These are phyloP conservation scores for Agonum fuliginosum DNA, from an alignment of 2,888 invertebrate species.

Conservation along the genomic window DNA sequence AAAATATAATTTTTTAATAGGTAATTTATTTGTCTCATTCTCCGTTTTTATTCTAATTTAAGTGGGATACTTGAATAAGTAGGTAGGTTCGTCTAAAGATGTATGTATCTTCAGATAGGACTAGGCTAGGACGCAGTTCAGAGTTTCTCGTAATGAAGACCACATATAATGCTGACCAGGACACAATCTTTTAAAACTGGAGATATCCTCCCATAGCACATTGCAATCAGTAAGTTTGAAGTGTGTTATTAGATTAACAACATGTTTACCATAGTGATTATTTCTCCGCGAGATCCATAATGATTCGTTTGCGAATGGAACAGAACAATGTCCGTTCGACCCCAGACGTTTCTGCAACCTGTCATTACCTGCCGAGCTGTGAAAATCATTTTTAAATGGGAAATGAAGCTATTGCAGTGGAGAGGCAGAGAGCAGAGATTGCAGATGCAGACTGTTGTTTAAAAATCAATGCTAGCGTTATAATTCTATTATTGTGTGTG, in stretches of 20 bases:
- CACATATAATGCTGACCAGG: background rate
- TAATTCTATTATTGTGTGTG: constrained; percentile 38
- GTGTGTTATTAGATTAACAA: constrained; percentile 69
- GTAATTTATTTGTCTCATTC: no score
- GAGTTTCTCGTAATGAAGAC: constrained; percentile 22
- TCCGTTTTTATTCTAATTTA: no score
- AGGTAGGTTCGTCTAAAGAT: no score
- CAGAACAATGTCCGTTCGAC: constrained; percentile 56
- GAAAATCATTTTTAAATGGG: constrained; percentile 52
- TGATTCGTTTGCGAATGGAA: constrained; percentile 64
- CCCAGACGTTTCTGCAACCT: constrained; percentile 43
- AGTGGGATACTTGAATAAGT: no score
- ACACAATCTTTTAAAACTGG: constrained; percentile 19
- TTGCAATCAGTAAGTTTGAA: constrained; percentile 62
- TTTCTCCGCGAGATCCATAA: constrained; percentile 69
- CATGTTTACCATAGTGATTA: constrained; percentile 68
- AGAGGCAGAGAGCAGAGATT: background rate
- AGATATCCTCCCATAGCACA: constrained; percentile 24
- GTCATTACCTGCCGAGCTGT: constrained; percentile 45
- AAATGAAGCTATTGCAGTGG: constrained; percentile 50
- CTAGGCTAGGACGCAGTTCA: constrained; percentile 27
- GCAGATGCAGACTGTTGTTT: background rate
- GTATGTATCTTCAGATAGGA: no score
- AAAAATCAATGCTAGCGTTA: constrained; percentile 38
- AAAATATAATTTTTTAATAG: no score